Percentiles rank a stretch among this genome's conserved stretches.
These are phyloP conservation scores for Oryzias celebensis DNA, from an alignment of 2,113 vertebrate genomes.

Conservation along the genomic window DNA sequence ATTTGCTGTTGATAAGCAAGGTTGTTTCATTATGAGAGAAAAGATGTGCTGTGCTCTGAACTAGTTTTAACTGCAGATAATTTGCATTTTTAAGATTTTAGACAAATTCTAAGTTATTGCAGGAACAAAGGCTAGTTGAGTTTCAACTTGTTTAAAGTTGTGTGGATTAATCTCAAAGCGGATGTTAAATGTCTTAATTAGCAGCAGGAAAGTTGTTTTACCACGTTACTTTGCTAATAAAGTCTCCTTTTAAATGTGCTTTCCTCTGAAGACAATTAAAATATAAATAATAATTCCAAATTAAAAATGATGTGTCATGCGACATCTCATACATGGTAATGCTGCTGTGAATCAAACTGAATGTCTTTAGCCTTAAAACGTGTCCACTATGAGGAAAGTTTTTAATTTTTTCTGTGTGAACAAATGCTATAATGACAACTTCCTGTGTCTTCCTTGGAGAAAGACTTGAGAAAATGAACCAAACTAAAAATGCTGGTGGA, in stretches of 20 bases:
- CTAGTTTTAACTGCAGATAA: conserved; percentile 8
- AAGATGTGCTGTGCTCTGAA: not conserved
- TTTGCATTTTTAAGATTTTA: conserved; percentile 13
- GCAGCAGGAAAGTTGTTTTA: conserved; percentile 23
- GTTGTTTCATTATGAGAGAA: conserved; percentile 30
- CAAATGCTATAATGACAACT: not conserved
- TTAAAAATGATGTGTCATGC: no score
- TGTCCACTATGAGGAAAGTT: not conserved
- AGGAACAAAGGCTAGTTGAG: not conserved
- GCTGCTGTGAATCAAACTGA: not conserved
- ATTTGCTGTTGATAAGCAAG: not conserved
- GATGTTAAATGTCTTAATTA: conserved; percentile 32
- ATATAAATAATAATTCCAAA: no score
- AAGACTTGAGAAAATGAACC: no score
- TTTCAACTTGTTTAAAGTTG: conserved; percentile 13
- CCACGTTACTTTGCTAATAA: not conserved
- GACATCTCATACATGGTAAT: not conserved
- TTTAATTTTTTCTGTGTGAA: conserved; percentile 7
- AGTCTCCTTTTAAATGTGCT: no score
- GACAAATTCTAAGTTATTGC: conserved; percentile 15
- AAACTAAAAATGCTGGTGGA: no score
- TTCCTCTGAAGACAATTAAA: no score
- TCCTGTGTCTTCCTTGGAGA: no score
- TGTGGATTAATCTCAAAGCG: conserved; percentile 12
- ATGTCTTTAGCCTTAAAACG: no score